Evolutionary conservation across 2,888 invertebrate genomes (phyloP).

Genomic region (Euproctis similis): DNA sequence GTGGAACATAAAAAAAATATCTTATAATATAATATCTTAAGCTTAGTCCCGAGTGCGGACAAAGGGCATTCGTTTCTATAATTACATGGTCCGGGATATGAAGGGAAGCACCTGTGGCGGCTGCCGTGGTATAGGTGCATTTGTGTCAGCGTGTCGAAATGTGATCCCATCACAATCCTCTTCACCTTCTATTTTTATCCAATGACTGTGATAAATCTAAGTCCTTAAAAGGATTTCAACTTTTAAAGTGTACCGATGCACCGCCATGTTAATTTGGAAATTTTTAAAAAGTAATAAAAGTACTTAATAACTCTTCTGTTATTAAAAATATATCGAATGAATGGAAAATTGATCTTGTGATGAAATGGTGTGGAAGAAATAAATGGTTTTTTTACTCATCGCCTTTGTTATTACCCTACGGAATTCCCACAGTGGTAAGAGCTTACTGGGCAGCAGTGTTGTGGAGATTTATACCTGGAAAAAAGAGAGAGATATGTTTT

Average conservation of each 20-base stretch:
- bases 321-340: no score
- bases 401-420: no score
- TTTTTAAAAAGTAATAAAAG: not conserved
- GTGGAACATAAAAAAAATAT: no score
- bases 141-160: conserved; percentile 19
- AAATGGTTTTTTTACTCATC: no score
- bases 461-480: no score
- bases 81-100: conserved; percentile 21
- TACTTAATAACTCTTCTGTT: no score
- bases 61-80: conserved; percentile 16
- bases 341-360: no score
- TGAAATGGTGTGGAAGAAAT: no score
- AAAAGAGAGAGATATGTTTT: no score
- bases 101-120: conserved; percentile 17
- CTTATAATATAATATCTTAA: no score
- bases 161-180: conserved; percentile 13
- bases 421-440: no score
- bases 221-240: conserved; percentile 16
- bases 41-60: conserved; percentile 10
- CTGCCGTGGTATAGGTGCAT: conserved; percentile 10
- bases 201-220: conserved; percentile 17
- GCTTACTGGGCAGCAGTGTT: no score
- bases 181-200: conserved; percentile 14
- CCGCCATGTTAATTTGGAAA: not conserved
- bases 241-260: conserved; percentile 12